phyloP scores from a whole-genome alignment of 2,888 invertebrate genomes.

The Pyrocoelia pectoralis region DNA sequence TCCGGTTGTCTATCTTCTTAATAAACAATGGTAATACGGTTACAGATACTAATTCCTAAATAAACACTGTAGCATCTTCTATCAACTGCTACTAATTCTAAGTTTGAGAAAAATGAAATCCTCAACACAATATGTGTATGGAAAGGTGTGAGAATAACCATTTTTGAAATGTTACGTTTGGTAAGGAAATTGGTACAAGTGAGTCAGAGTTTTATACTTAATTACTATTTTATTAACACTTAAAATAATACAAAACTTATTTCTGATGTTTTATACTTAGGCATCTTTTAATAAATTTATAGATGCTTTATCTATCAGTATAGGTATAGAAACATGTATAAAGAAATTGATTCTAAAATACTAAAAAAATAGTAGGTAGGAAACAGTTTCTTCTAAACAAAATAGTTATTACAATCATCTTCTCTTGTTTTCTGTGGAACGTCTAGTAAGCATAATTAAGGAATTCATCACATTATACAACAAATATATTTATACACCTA shows the following conservation, averaged over 20 bases:
- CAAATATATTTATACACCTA: not conserved
- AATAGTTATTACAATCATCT: constrained; percentile 52
- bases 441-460: constrained; percentile 59
- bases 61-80: no score
- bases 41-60: no score
- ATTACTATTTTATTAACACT: constrained; percentile 12
- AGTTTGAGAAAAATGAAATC: no score
- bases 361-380: constrained; percentile 24
- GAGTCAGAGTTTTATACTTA: no score
- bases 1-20: no score
- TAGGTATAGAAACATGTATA: not conserved
- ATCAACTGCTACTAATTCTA: no score
- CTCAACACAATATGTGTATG: no score
- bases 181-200: no score
- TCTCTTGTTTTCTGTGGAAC: constrained; percentile 60
- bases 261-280: constrained; percentile 18
- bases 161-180: no score
- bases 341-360: not conserved
- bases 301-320: not conserved
- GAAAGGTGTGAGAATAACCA: no score
- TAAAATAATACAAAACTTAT: constrained; percentile 24
- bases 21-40: no score
- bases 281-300: not conserved
- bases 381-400: constrained; percentile 13
- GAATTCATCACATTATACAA: constrained; percentile 41